Evolutionary conservation across 2,888 invertebrate genomes (phyloP).

Genomic region (Cheilosia grossa): DNA sequence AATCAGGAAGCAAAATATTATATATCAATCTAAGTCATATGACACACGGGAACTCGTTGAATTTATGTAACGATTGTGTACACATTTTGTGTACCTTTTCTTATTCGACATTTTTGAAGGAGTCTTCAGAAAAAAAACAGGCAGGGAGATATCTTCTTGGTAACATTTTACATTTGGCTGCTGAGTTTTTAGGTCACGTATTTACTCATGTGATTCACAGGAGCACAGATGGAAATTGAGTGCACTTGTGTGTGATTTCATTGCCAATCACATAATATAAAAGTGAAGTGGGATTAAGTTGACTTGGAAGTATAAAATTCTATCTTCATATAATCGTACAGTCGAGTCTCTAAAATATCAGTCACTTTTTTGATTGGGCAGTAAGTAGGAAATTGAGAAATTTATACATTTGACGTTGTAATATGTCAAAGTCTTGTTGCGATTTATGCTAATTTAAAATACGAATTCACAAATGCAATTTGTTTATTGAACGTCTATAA

Average conservation of each 20-base stretch:
- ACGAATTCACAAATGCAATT: no score
- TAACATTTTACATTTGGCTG: background rate
- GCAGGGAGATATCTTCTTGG: background rate
- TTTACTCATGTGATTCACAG: no score
- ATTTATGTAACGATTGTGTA: background rate
- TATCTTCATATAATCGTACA: no score
- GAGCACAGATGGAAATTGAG: background rate
- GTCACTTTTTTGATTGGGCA: no score
- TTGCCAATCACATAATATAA: background rate
- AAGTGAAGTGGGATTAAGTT: background rate
- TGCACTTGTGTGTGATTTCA: background rate
- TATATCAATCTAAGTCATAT: background rate
- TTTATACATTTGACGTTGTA: no score
- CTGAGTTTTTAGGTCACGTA: background rate
- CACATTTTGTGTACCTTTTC: constrained; percentile 1
- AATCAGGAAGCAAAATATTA: no score
- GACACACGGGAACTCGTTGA: background rate
- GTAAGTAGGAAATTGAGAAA: no score
- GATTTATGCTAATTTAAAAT: no score
- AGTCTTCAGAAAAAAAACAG: background rate
- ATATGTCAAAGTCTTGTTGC: no score
- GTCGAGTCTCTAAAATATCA: no score
- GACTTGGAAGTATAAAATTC: no score
- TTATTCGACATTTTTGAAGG: constrained; percentile 1
- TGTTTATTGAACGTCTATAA: no score